Conservation (phyloP, 2,113 vertebrate species). For the Picathartes gymnocephalus region DNA sequence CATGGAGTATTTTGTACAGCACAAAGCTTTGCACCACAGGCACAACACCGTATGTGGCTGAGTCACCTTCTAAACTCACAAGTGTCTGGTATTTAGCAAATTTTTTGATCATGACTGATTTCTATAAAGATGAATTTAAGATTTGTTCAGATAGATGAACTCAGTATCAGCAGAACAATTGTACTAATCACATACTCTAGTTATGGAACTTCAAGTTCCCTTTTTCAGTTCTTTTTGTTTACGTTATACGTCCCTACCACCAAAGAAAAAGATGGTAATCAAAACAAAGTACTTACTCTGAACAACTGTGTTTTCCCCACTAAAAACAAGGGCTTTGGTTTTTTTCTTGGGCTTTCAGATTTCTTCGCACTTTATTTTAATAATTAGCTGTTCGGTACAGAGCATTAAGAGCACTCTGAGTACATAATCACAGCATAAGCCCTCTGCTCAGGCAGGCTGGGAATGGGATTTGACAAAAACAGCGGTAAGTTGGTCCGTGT, state of each 20-base stretch:
- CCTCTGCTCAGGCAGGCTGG: background rate
- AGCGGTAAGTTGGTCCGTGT: accelerated
- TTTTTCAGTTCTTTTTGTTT: background rate
- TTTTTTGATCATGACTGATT: background rate
- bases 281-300: background rate
- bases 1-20: too few species aligned
- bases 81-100: too few species aligned
- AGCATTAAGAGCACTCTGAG: background rate
- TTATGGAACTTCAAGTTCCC: accelerated
- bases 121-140: background rate
- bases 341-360: background rate
- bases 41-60: accelerated
- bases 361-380: background rate
- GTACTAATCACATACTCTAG: background rate
- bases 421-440: background rate
- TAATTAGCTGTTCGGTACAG: background rate
- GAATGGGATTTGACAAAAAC: accelerated
- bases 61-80: background rate
- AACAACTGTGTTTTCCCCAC: background rate
- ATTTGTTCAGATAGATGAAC: background rate
- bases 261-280: background rate
- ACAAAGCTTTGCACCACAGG: background rate
- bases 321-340: background rate
- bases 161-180: background rate
- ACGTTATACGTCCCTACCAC: background rate